These are phyloP conservation scores for Cheilosia soror DNA, from an alignment of 2,888 invertebrate genomes.

Conservation along the genomic window DNA sequence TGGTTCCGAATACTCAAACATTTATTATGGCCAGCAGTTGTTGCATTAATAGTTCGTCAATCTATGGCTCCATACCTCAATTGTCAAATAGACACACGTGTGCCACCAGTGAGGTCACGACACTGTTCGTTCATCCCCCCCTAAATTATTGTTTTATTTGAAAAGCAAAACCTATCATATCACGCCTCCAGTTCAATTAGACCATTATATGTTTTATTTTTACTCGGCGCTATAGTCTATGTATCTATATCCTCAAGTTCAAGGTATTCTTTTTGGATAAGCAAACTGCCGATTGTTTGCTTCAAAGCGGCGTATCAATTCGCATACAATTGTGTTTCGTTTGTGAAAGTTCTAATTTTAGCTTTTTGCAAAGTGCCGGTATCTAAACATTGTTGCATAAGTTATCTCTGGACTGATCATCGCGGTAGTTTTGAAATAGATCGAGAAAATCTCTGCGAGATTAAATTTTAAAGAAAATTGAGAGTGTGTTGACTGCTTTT, in stretches of 20 bases:
- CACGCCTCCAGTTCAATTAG: no score
- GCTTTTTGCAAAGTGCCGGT: not conserved
- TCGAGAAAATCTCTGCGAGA: not conserved
- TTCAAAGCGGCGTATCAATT: not conserved
- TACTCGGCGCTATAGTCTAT: not conserved
- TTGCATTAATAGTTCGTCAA: constrained; percentile 21
- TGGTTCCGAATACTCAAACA: not conserved
- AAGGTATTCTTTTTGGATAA: constrained; percentile 16
- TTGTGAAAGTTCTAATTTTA: constrained; percentile 31
- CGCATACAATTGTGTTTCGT: not conserved
- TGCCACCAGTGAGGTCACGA: not conserved
- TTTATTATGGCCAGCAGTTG: constrained; percentile 1
- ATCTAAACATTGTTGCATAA: constrained; percentile 13
- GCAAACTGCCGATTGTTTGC: not conserved
- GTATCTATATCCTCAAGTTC: constrained; percentile 25
- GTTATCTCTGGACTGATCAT: not conserved
- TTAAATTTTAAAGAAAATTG: constrained; percentile 13
- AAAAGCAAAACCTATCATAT: no score
- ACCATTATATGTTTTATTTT: not conserved
- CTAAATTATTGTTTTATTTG: no score
- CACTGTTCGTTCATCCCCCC: not conserved
- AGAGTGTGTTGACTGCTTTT: constrained; percentile 27
- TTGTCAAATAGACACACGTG: constrained; percentile 12
- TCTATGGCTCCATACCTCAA: not conserved
- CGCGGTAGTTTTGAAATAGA: not conserved